Evolutionary conservation across 2,888 invertebrate genomes (phyloP).

Genomic region (Amphipoea lucens): DNA sequence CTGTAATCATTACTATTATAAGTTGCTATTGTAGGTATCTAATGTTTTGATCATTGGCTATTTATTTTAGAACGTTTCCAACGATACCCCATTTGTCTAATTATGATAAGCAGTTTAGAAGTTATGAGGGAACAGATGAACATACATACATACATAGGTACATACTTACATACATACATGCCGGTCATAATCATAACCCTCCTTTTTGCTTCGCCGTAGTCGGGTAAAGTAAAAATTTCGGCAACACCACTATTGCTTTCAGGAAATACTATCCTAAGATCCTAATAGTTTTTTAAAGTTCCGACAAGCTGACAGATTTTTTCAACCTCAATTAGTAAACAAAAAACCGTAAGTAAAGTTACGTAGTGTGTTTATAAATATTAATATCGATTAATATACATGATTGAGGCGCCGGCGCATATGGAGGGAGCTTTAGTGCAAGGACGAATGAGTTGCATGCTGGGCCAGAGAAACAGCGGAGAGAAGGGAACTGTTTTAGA

Average conservation of each 20-base stretch:
- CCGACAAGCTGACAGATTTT: slow-evolving; percentile 17
- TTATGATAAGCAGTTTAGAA: no score
- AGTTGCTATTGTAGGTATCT: slow-evolving; percentile 19
- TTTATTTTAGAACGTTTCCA: background rate
- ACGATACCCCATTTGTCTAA: no score
- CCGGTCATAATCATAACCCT: no score
- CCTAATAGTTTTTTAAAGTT: background rate
- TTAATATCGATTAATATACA: slow-evolving; percentile 50
- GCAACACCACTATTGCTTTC: background rate
- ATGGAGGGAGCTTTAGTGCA: slow-evolving; percentile 26
- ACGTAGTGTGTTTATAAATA: slow-evolving; percentile 50
- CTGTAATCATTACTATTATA: slow-evolving; percentile 27
- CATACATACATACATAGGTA: no score
- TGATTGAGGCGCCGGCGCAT: slow-evolving; percentile 57
- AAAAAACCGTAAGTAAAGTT: slow-evolving; percentile 21
- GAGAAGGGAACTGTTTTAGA: background rate
- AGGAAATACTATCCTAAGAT: background rate
- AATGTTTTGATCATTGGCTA: slow-evolving; percentile 3
- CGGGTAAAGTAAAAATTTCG: no score
- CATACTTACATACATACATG: no score
- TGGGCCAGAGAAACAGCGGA: slow-evolving; percentile 45
- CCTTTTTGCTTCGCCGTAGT: no score
- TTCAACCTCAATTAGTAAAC: slow-evolving; percentile 25
- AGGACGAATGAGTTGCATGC: slow-evolving; percentile 40
- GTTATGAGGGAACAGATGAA: no score